Conservation (phyloP, 2,113 vertebrate genomes). For the Pseudois nayaur region DNA sequence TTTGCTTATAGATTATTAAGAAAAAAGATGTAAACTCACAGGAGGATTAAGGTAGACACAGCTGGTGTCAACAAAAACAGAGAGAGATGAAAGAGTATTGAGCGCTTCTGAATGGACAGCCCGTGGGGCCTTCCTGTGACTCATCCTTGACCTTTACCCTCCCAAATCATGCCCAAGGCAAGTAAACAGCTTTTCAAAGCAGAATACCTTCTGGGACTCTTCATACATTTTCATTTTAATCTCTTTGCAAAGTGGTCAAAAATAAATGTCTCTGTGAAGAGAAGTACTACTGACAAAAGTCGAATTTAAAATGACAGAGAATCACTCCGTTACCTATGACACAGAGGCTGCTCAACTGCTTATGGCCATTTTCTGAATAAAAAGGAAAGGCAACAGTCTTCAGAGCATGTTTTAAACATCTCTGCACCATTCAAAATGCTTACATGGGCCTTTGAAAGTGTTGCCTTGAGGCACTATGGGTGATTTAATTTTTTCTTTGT, state of each 20-base stretch:
- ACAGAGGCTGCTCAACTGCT: slow-evolving; percentile 25
- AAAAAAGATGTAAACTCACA: slow-evolving; percentile 53
- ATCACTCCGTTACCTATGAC: slow-evolving; percentile 56
- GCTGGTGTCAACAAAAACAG: slow-evolving; percentile 74
- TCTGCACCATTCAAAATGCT: slow-evolving; percentile 47
- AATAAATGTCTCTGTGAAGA: slow-evolving; percentile 71
- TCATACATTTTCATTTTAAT: slow-evolving; percentile 78
- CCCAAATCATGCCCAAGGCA: slow-evolving; percentile 73
- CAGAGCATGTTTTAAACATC: slow-evolving; percentile 64
- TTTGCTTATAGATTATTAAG: slow-evolving; percentile 71
- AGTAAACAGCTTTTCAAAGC: slow-evolving; percentile 77
- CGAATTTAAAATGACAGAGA: slow-evolving; percentile 68
- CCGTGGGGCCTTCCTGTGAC: slow-evolving; percentile 59
- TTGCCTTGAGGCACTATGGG: slow-evolving; percentile 39
- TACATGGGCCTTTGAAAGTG: slow-evolving; percentile 59
- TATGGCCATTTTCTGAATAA: background rate
- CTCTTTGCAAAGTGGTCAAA: slow-evolving; percentile 68
- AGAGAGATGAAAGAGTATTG: slow-evolving; percentile 29
- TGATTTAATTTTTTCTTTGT: slow-evolving; percentile 49
- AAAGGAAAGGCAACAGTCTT: slow-evolving; percentile 5
- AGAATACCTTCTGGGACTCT: slow-evolving; percentile 75
- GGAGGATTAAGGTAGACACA: slow-evolving; percentile 73
- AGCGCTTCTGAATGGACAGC: background rate
- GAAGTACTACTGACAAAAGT: slow-evolving; percentile 55
- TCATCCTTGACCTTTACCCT: slow-evolving; percentile 71